phyloP scores from a whole-genome alignment of 92 coral and sea anemone species.

The Chrysogorgia sp. region DNA sequence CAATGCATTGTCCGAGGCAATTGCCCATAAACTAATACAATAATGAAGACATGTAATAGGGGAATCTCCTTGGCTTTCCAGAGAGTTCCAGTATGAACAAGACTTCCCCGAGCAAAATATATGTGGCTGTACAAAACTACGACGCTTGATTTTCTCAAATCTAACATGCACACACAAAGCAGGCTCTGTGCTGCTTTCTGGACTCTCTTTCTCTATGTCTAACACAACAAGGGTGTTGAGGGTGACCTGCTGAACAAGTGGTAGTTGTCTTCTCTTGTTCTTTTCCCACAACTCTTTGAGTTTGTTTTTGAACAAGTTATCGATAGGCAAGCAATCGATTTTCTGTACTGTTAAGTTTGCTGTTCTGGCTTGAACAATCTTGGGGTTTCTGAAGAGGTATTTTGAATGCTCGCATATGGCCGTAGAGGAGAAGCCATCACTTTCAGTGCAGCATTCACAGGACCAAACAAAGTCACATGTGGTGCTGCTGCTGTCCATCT shows the following conservation, averaged over 20 bases:
- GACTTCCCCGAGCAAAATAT: constrained; percentile 89
- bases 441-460: constrained; percentile 16
- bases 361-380: constrained; percentile 59
- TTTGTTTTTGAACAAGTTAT: constrained; percentile 59
- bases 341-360: constrained; percentile 58
- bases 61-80: constrained; percentile 41
- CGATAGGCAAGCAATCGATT: constrained; percentile 52
- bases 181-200: background rate
- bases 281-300: constrained; percentile 61
- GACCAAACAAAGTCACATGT: background rate
- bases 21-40: constrained; percentile 91
- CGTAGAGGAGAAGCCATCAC: background rate
- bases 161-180: constrained; percentile 85
- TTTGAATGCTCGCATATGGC: constrained; percentile 80
- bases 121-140: constrained; percentile 66
- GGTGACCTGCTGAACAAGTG: constrained; percentile 81
- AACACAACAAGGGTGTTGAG: constrained; percentile 81
- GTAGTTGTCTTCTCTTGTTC: constrained; percentile 59
- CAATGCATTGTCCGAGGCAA: constrained; percentile 74
- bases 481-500: background rate
- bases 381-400: constrained; percentile 53
- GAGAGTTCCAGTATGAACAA: constrained; percentile 87
- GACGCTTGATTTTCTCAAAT: constrained; percentile 80
- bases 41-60: constrained; percentile 81
- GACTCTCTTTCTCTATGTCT: constrained; percentile 35